Conservation (phyloP, 2,797 vertebrate species). For the Danio jaintianensis region DNA sequence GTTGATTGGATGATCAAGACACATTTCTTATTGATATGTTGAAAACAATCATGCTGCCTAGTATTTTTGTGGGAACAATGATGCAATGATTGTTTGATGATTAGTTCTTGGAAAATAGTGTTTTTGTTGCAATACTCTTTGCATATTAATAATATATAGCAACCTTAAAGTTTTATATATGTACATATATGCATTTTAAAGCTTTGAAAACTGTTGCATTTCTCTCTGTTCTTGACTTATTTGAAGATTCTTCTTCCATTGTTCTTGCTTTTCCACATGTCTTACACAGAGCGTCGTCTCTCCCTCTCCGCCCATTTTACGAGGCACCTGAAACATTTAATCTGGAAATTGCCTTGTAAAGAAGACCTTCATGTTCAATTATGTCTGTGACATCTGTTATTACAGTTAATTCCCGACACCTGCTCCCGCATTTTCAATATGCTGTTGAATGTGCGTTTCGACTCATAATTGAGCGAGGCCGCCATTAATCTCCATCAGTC, state of each 20-base stretch:
- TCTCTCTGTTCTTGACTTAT: neutral
- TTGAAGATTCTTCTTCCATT: constrained; percentile 13
- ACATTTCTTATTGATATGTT: no score
- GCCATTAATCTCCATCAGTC: constrained; percentile 76
- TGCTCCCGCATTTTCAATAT: constrained; percentile 56
- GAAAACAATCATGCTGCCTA: no score
- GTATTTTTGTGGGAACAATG: no score
- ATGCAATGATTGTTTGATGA: no score
- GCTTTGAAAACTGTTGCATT: neutral
- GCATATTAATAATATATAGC: no score
- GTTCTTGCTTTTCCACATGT: constrained; percentile 24
- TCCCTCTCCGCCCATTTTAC: constrained; percentile 41
- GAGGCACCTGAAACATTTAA: constrained; percentile 56
- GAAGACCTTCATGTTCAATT: constrained; percentile 71
- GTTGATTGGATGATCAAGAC: no score
- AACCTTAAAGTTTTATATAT: no score
- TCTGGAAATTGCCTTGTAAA: constrained; percentile 62
- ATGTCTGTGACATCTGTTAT: constrained; percentile 62
- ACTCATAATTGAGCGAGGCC: constrained; percentile 67
- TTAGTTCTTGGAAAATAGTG: no score
- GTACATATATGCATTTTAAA: neutral
- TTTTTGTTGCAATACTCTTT: no score
- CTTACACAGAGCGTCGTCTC: constrained; percentile 2
- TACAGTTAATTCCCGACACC: constrained; percentile 60
- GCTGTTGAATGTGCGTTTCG: constrained; percentile 52